Evolutionary conservation across 2,797 vertebrate genomes (phyloP).

Genomic region (Mionectes olivaceus): DNA sequence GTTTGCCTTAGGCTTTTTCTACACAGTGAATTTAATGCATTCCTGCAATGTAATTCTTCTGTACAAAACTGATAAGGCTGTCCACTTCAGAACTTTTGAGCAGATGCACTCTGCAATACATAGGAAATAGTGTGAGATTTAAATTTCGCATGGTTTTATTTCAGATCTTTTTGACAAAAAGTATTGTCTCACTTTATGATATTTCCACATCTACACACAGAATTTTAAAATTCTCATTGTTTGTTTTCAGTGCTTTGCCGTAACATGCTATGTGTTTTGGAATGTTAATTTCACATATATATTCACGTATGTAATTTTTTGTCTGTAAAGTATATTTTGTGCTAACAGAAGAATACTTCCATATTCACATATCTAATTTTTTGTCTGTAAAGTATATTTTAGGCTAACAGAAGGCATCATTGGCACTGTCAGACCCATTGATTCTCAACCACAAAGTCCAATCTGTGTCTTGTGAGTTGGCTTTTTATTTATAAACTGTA

Average conservation of each 20-base stretch:
- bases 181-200: background rate
- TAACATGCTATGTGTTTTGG: background rate
- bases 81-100: slow-evolving; percentile 38
- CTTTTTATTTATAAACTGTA: background rate
- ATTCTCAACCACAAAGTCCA: background rate
- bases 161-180: background rate
- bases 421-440: background rate
- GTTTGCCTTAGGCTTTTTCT: slow-evolving; percentile 27
- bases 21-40: slow-evolving; percentile 31
- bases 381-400: slow-evolving; percentile 12
- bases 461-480: background rate
- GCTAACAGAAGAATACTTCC: background rate
- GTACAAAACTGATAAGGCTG: slow-evolving; percentile 37
- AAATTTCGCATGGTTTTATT: background rate
- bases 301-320: slow-evolving; percentile 1
- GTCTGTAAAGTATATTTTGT: background rate
- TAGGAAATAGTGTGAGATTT: background rate
- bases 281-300: background rate
- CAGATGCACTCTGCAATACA: background rate
- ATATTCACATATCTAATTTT: background rate
- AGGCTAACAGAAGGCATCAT: background rate
- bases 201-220: background rate
- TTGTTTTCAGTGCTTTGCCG: background rate
- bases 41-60: slow-evolving; percentile 44
- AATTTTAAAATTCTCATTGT: background rate